Conservation (phyloP, 92 coral and sea anemone genomes). For the Montipora capitata region DNA sequence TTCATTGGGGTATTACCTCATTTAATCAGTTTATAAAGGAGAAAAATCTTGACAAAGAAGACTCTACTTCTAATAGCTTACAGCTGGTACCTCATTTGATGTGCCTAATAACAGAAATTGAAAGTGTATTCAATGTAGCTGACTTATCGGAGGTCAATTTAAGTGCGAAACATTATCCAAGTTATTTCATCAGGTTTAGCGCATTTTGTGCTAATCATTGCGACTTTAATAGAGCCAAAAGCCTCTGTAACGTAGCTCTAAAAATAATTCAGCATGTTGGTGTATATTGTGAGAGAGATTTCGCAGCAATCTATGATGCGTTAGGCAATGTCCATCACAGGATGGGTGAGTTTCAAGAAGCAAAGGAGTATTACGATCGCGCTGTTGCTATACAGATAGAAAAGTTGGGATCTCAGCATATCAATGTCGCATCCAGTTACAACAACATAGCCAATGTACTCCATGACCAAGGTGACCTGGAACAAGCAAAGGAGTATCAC, state of each 20-base stretch:
- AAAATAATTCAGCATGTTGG: not conserved
- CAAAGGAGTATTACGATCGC: constrained; percentile 12
- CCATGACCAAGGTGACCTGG: not conserved
- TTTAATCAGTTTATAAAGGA: not conserved
- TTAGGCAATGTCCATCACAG: too few relatives aligned
- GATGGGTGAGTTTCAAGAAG: not conserved
- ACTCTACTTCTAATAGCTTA: not conserved
- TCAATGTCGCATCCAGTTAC: not conserved
- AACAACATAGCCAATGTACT: not conserved
- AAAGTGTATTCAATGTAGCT: not conserved
- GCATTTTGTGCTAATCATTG: not conserved
- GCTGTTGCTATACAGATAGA: not conserved
- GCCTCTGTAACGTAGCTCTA: not conserved
- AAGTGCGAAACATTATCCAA: not conserved
- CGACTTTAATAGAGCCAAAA: not conserved
- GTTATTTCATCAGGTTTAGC: not conserved
- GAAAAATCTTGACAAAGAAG: not conserved
- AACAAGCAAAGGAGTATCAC: constrained; percentile 14
- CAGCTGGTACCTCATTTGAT: not conserved
- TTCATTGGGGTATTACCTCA: not conserved
- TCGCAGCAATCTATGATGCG: not conserved
- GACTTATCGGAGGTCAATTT: not conserved
- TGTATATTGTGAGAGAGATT: not conserved
- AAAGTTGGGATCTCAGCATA: not conserved
- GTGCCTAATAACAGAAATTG: not conserved